Base-by-base conservation (phyloP, 2,888 invertebrate species). In the Megamerina dolium region DNA sequence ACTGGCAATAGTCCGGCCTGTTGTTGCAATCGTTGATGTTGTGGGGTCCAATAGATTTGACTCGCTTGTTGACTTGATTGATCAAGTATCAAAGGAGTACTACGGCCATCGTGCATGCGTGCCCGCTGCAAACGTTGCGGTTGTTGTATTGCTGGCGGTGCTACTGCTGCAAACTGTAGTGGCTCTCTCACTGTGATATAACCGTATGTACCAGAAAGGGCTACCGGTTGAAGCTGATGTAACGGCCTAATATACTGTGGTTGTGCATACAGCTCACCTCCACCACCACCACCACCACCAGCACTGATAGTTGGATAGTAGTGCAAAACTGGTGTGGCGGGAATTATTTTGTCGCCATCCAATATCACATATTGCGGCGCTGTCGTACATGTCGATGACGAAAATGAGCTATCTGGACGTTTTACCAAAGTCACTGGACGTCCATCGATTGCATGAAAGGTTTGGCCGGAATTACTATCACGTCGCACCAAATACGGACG, bases 21-120 rank as follows among this genome's bases (percentile, higher is more conserved):
- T 46, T 61, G 57, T 3, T 57, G 55, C 19, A 58, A 47, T 13
- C 58, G 56, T 41, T 59, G 53, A 48, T 62, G 58, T 41, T 60
- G 58, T 8, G 68, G 66, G 36, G 63, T 63, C 64, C 66, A 63
- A 41, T 69, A 70, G 14, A 68, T 63, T 45, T 68, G 69, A 45
- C 68, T 69, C 40, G 64, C 59, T 52, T 66, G 61, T 41, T 55
- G 54, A 50, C 58, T 53, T 46, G 53, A 49, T 17, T 63, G 61
- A 48, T 66, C 68, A 27, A 70, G 58, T 46, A 68, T 66, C 34
- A 70, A 56, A 2, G 68, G 69, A 43, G 66, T 67, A 44, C 61
- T 58, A 34, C 68, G 59, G 5, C 66, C 69, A 46, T 64, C 62
- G 32, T 55, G 55, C 46, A 60, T 49, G 23, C 55, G 55, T 30